These are phyloP conservation scores for Bombus confusus DNA, from an alignment of 1,140 invertebrate species.

Conservation along the genomic window DNA sequence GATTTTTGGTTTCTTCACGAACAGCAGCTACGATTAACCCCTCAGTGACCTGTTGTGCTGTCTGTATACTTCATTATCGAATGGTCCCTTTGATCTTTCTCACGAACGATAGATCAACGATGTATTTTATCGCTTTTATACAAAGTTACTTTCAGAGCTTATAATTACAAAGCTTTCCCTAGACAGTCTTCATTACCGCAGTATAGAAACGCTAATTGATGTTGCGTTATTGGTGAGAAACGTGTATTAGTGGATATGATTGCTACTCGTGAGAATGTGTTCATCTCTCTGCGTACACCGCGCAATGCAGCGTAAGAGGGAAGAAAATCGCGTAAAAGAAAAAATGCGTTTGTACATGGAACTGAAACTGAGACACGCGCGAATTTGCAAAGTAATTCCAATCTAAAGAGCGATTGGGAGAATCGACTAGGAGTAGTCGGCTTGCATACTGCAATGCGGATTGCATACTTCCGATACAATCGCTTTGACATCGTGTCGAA, in stretches of 20 bases:
- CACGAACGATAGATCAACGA: neutral
- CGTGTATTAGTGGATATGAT: constrained; percentile 23
- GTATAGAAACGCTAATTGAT: constrained; percentile 22
- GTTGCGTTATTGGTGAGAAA: constrained; percentile 4
- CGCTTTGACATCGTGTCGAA: neutral
- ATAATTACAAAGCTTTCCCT: constrained; percentile 11
- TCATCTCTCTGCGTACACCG: neutral
- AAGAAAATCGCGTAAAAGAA: neutral
- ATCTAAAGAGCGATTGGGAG: neutral
- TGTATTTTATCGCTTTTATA: neutral
- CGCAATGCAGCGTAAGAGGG: neutral
- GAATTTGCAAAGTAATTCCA: neutral
- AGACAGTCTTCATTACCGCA: neutral
- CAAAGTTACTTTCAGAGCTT: neutral
- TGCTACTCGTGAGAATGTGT: constrained; percentile 27
- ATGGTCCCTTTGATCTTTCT: neutral
- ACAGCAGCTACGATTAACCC: constrained; percentile 6
- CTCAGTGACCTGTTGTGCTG: neutral
- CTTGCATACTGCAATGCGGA: no score
- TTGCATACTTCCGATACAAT: neutral
- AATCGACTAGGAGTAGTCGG: neutral
- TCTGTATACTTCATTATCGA: neutral
- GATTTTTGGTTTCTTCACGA: neutral
- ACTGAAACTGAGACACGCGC: neutral
- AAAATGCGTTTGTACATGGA: neutral